Conservation (phyloP, 2,797 vertebrate species). For the Helicolenus hilgendorfi region DNA sequence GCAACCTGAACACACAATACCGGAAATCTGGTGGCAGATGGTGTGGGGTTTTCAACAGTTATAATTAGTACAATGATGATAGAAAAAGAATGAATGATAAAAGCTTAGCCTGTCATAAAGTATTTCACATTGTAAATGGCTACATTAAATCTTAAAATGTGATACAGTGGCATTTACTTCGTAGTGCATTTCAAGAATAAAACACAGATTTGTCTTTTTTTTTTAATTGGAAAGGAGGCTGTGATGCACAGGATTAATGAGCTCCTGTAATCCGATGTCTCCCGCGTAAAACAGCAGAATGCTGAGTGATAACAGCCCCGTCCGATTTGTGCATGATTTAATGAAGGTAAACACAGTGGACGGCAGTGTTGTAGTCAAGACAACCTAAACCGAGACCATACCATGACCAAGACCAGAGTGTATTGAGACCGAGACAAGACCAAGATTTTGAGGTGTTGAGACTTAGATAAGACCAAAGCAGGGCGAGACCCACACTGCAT, state of each 20-base stretch:
- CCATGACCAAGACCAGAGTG: no score
- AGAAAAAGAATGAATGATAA: neutral
- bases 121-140: neutral
- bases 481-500: no score
- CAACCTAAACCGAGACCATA: no score
- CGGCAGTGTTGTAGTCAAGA: no score
- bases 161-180: neutral
- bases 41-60: neutral
- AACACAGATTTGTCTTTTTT: neutral
- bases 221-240: neutral
- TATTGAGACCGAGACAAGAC: no score
- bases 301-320: neutral
- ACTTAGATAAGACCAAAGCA: no score
- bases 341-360: conserved; percentile 5
- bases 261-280: neutral
- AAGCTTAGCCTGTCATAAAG: neutral
- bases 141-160: neutral
- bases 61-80: neutral
- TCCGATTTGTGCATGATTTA: neutral
- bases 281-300: neutral
- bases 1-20: neutral
- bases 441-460: no score
- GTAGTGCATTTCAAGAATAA: neutral
- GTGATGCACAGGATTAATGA: neutral
- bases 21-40: neutral